Evolutionary conservation across 2,888 invertebrate genomes (phyloP).

Genomic region (Heliothis peltigera): DNA sequence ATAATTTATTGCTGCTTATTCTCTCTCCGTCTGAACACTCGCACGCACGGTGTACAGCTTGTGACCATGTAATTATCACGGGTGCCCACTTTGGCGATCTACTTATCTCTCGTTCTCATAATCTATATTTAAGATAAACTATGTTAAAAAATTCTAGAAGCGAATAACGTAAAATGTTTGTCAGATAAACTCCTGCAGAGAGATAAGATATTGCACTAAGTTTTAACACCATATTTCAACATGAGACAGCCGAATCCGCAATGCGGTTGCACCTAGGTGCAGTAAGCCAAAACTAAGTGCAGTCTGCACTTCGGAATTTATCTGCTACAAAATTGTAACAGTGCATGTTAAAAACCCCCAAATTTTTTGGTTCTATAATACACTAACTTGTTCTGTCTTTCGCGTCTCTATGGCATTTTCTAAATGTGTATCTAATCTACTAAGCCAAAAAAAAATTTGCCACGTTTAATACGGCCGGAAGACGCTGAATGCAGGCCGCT

Average conservation of each 20-base stretch:
- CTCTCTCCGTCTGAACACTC: conserved; percentile 35
- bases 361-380: background rate
- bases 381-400: too few species aligned
- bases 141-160: conserved; percentile 9
- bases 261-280: conserved; percentile 23
- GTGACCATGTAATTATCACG: conserved; percentile 51
- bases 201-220: conserved; percentile 37
- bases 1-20: conserved; percentile 56
- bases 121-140: conserved; percentile 43
- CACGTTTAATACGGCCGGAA: too few species aligned
- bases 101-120: conserved; percentile 42
- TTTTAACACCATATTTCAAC: conserved; percentile 26
- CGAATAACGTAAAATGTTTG: conserved; percentile 5
- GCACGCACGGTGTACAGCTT: conserved; percentile 14
- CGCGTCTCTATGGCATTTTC: too few species aligned
- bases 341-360: background rate
- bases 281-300: conserved; percentile 28
- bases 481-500: too few species aligned
- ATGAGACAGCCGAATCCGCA: conserved; percentile 22
- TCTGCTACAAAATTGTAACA: conserved; percentile 5
- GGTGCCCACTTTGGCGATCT: conserved; percentile 20
- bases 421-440: too few species aligned
- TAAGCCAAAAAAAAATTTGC: too few species aligned
- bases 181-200: conserved; percentile 15
- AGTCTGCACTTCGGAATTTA: background rate